A percentile compares a stretch with the other conserved stretches of the same genome.
These are phyloP conservation scores for Coleophora deauratella DNA, from an alignment of 2,888 invertebrate genomes.

Conservation along the genomic window DNA sequence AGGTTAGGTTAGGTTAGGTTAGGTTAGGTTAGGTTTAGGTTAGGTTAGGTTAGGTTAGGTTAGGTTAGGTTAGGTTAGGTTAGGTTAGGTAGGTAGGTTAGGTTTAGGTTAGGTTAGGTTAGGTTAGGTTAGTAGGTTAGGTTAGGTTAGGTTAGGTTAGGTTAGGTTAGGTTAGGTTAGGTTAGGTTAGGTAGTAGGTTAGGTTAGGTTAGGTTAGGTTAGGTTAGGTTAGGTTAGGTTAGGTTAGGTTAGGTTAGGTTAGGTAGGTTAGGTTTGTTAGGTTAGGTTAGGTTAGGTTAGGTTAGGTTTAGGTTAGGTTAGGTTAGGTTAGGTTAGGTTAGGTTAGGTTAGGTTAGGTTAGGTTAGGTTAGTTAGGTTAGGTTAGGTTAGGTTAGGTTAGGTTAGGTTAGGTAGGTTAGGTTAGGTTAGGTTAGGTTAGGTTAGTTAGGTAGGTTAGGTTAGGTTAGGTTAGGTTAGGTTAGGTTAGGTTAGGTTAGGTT, in stretches of 20 bases:
- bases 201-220: conserved; percentile 16
- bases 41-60: conserved; percentile 15
- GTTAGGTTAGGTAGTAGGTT: conserved; percentile 10
- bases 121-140: conserved; percentile 12
- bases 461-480: conserved; percentile 10
- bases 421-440: conserved; percentile 12
- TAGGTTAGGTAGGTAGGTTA: conserved; percentile 8
- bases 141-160: conserved; percentile 12
- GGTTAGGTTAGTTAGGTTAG: conserved; percentile 10
- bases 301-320: conserved; percentile 12
- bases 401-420: conserved; percentile 11
- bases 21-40: conserved; percentile 13
- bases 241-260: conserved; percentile 21
- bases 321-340: conserved; percentile 8
- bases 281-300: conserved; percentile 13
- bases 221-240: conserved; percentile 21
- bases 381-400: conserved; percentile 12
- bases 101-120: conserved; percentile 11
- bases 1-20: conserved; percentile 12
- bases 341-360: conserved; percentile 8
- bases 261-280: conserved; percentile 17
- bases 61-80: conserved; percentile 14
- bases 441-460: conserved; percentile 9
- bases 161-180: conserved; percentile 10
- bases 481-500: conserved; percentile 11